Evolutionary conservation across 1,140 invertebrate species (phyloP), one percentile per base, ranked within the genome.

Genomic region (Lysiphlebus fabarum): DNA sequence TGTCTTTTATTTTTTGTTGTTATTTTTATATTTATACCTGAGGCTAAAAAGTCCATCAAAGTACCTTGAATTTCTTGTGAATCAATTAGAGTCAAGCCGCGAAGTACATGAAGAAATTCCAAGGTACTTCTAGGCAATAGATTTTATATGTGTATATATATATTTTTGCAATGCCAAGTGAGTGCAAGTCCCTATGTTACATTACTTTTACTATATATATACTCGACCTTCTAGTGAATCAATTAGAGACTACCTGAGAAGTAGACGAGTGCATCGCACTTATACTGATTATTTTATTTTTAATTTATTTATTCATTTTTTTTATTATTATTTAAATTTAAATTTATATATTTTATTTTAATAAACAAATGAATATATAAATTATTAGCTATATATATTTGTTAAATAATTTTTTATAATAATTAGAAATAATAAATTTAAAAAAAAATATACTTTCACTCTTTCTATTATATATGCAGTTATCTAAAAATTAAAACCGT

Each of bases 221-320:
- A 6, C 17, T 51, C 55, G 45, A 49, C 36, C 43, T 49, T 57
- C 45, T 49, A 37, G 57, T 33, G 49, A 59, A 59, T 59, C 57
- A 59, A 59, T 59, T 59, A 59, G 57, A 59, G 57, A 40, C 49
- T 44, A 53, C 49, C 40, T 42, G 50, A 36, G 42, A 59, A 59
- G 55, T 57, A 57, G 44, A 57, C 45, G 55, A 36, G 49, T 58
- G 57, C 48, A 58, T 58, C 48, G 57, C 49, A 58, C 57, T 58
- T 51, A 36, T 26, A 26, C 41, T 36, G 53, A 26, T 53, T 58
- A 38, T 57, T 53, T 58, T 58, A 53, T 50, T 38, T 11, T 58
- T 48, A 42, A 11, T 50, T 58, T 49, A 50, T 50, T 38, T 37
- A 14, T 45, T 36, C 6, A 49, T 45, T 37, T 44, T 42, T 49